Evolutionary conservation across 35 echinoderm and acorn worm species (phyloP).

Genomic region (Strongylocentrotus purpuratus): DNA sequence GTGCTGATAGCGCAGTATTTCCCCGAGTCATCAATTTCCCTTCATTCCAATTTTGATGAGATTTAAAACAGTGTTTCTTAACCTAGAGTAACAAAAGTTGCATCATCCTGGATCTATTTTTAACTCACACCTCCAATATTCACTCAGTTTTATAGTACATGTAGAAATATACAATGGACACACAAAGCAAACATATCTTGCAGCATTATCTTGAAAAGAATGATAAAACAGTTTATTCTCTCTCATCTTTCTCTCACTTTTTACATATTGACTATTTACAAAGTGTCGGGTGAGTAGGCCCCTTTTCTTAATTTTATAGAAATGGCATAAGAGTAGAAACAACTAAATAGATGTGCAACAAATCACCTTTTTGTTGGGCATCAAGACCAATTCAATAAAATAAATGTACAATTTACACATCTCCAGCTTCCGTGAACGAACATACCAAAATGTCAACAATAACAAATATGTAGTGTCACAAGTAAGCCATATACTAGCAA

Average conservation of each 20-base stretch:
- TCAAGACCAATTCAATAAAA: constrained; percentile 5
- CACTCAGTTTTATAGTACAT: too few species aligned
- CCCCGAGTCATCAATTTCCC: too few species aligned
- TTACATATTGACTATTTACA: constrained; percentile 19
- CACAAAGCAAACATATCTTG: not conserved
- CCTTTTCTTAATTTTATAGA: not conserved
- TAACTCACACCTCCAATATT: too few species aligned
- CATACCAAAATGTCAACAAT: not conserved
- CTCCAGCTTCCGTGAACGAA: not conserved
- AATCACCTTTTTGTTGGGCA: not conserved
- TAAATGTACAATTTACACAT: constrained; percentile 13
- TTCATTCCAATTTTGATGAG: too few species aligned
- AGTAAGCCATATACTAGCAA: not conserved
- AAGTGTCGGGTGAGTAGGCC: not conserved
- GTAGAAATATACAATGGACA: not conserved
- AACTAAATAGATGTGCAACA: not conserved
- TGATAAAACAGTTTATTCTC: constrained; percentile 44
- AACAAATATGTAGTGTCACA: not conserved
- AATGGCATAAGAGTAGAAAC: not conserved
- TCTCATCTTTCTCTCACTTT: constrained; percentile 35
- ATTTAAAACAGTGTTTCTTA: too few species aligned
- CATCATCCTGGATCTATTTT: too few species aligned
- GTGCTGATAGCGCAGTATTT: not conserved
- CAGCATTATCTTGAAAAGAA: constrained; percentile 24
- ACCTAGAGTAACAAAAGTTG: too few species aligned